Percentiles rank a stretch among this genome's conserved stretches.
Evolutionary conservation across 2,888 invertebrate genomes (phyloP).

Genomic region (Xanthorhoe spadicearia): DNA sequence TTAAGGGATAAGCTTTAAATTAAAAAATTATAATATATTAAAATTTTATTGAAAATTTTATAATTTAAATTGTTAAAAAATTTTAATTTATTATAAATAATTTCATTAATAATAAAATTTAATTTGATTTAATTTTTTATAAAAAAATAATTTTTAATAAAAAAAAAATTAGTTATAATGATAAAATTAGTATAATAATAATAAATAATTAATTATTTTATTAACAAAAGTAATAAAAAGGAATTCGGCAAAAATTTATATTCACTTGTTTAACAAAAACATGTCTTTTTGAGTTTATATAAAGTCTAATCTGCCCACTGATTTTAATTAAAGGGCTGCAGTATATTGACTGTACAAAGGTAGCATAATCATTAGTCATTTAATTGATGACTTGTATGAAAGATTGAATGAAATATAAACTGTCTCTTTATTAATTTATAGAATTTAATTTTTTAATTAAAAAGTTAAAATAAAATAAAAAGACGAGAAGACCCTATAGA

Average conservation of each 20-base stretch:
- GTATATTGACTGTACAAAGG: constrained; percentile 92
- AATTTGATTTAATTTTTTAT: constrained; percentile 74
- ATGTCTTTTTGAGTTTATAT: constrained; percentile 87
- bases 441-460: constrained; percentile 83
- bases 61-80: constrained; percentile 85
- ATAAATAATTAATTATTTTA: constrained; percentile 53
- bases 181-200: constrained; percentile 83
- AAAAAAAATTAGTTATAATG: constrained; percentile 79
- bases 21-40: constrained; percentile 79
- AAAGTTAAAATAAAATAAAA: constrained; percentile 87
- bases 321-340: constrained; percentile 89
- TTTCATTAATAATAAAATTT: constrained; percentile 63
- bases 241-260: constrained; percentile 87
- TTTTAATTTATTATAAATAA: constrained; percentile 80
- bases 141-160: constrained; percentile 73
- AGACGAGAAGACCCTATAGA: constrained; percentile 93
- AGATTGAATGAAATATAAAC: constrained; percentile 87
- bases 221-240: constrained; percentile 77
- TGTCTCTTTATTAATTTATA: constrained; percentile 78
- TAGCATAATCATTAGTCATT: constrained; percentile 91
- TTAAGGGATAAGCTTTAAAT: constrained; percentile 86
- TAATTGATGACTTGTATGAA: constrained; percentile 93
- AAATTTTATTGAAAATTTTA: constrained; percentile 72
- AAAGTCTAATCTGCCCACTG: constrained; percentile 91
- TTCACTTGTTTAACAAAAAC: constrained; percentile 92